phyloP scores from a whole-genome alignment of 2,797 vertebrate genomes.

The Pipistrellus nathusii region DNA sequence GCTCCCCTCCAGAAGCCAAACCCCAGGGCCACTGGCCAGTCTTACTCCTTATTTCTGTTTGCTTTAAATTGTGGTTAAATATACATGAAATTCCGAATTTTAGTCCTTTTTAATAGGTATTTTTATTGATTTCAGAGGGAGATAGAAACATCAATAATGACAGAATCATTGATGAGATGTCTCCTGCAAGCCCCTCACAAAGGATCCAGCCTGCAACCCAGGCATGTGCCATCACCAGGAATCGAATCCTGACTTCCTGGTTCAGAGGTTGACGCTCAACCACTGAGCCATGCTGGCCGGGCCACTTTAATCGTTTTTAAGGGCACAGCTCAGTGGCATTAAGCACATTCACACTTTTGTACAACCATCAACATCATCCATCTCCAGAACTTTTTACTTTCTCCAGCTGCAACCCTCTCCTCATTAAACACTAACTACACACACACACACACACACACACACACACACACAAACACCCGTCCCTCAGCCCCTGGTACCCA shows the following conservation, averaged over 20 bases:
- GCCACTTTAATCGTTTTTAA: not conserved
- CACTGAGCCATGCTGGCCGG: too few species aligned
- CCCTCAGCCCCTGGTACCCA: not conserved
- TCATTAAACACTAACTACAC: not conserved
- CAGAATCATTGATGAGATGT: too few species aligned
- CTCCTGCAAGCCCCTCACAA: too few species aligned
- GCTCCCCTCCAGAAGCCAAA: not conserved
- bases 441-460: too few species aligned
- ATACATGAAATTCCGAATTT: too few species aligned
- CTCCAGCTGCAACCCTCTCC: not conserved
- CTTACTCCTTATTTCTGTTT: not conserved
- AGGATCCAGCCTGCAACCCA: too few species aligned
- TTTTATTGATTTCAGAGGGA: too few species aligned
- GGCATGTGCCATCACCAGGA: too few species aligned
- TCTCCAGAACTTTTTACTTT: fast-evolving
- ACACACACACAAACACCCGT: too few species aligned
- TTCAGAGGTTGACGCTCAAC: too few species aligned
- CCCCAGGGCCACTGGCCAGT: fast-evolving
- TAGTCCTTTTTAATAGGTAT: not conserved
- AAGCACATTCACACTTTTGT: not conserved
- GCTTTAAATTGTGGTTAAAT: not conserved
- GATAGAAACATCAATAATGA: too few species aligned
- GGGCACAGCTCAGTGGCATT: not conserved
- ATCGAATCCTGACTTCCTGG: too few species aligned
- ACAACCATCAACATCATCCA: fast-evolving